Evolutionary conservation across 2,113 vertebrate species (phyloP), one percentile per base, ranked within the genome.

Genomic region (Hemibagrus wyckioides): DNA sequence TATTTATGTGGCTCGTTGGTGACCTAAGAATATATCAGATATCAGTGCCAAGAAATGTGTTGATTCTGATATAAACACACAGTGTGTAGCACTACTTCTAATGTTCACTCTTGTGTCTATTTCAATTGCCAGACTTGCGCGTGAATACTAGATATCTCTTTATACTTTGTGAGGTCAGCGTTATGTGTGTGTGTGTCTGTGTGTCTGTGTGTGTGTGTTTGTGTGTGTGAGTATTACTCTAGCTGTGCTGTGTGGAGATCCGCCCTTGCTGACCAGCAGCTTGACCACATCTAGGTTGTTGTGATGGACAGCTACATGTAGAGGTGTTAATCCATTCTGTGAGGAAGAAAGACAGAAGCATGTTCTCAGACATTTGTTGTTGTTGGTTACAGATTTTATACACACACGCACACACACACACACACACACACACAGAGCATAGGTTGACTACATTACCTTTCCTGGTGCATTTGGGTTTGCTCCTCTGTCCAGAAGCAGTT

Each of bases 251-350:
- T 99, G 97, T 0, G 97, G 96, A 73, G 97, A 99, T 88, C 97
- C 96, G 4, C 97, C 97, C 67, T 97, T 97, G 91, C 96, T 97
- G 87, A 99, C 96, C 90, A 99, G 95, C 88, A 99, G 95, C 92
- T 95, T 97, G 88, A 99, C 97, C 13, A 99, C 96, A 90, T 99
- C 98, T 92, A 99, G 92, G 95, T 99, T 97, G 94, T 98, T 98
- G 96, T 99, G 98, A 94, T 99, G 97, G 87, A 99, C 97, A 6
- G 98, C 97, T 94, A 99, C 96, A 41, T 99, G 98, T 91, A 99
- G 96, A 89, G 98, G 97, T 91, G 97, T 97, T 94, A 99, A 97
- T 94, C 98, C 98, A 94, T 99, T 99, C 98, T 99, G 96, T 33
- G 0, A 85, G 14, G 14, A 61, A 94, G 94, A 93, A 96, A 92